These are phyloP conservation scores for Pterois miles DNA, from an alignment of 2,797 vertebrate species.

Conservation along the genomic window DNA sequence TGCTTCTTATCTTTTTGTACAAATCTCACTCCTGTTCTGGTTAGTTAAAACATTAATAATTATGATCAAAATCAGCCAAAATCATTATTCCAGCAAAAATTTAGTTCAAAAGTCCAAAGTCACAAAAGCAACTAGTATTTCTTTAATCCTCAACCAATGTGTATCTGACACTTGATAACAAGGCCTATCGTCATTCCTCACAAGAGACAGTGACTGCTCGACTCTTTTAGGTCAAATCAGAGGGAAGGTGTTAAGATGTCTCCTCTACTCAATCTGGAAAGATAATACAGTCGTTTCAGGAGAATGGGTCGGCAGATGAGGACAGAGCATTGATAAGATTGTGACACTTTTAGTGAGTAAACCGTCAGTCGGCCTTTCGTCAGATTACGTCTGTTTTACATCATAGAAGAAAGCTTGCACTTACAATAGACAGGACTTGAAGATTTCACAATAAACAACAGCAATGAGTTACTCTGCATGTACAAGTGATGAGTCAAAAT, in stretches of 20 bases:
- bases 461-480: background rate
- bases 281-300: constrained; percentile 28
- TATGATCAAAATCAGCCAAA: background rate
- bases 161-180: constrained; percentile 29
- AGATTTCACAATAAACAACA: background rate
- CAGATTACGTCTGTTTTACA: background rate
- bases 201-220: rapidly evolving
- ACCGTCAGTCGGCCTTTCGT: constrained; percentile 6
- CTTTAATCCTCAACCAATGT: constrained; percentile 36
- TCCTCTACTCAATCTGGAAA: background rate
- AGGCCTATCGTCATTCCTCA: background rate
- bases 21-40: background rate
- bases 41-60: background rate
- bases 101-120: background rate
- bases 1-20: background rate
- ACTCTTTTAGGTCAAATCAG: constrained; percentile 35
- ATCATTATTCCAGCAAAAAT: background rate
- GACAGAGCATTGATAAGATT: constrained; percentile 33
- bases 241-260: constrained; percentile 9
- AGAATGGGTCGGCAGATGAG: background rate
- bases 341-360: constrained; percentile 31
- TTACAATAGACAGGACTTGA: background rate
- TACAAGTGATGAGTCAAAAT: background rate
- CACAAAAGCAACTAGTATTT: background rate
- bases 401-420: background rate